Evolutionary conservation across 2,113 vertebrate genomes (phyloP).

Genomic region (Mesembrinibis cayennensis): DNA sequence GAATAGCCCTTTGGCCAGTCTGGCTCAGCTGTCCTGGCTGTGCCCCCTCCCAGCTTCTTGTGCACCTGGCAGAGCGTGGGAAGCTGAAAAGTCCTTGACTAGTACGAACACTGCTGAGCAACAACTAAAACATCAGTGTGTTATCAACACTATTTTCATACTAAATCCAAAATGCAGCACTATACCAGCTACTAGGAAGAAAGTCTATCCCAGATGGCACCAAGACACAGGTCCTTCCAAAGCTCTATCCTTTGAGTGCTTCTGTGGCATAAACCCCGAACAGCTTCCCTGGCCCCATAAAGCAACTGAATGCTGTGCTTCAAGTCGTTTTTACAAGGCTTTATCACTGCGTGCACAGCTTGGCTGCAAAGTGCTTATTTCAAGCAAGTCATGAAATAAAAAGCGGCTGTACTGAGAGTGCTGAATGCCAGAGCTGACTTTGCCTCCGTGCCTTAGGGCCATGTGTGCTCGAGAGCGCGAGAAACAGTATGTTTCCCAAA

Average conservation of each 20-base stretch:
- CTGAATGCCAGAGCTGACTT: not conserved
- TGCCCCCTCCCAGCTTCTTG: too few species aligned
- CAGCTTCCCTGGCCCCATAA: not conserved
- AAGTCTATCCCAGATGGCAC: too few species aligned
- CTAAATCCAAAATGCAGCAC: too few species aligned
- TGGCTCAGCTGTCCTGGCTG: too few species aligned
- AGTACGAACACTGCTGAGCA: too few species aligned
- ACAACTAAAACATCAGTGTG: too few species aligned
- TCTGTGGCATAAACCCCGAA: not conserved
- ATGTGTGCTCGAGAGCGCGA: rapidly evolving
- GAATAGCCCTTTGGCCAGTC: too few species aligned
- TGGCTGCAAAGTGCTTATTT: not conserved
- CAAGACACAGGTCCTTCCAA: not conserved
- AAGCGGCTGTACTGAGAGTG: not conserved
- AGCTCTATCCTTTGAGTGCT: not conserved
- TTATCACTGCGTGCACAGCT: not conserved
- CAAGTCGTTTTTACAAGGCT: not conserved
- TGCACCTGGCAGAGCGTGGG: too few species aligned
- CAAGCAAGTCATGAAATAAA: not conserved
- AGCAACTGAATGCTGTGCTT: not conserved
- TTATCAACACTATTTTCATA: too few species aligned
- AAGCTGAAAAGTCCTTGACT: too few species aligned
- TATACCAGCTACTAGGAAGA: too few species aligned
- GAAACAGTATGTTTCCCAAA: not conserved
- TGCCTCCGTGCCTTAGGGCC: not conserved